Evolutionary conservation across 2,797 vertebrate species (phyloP), one percentile per base, ranked within the genome.

Genomic region (Syndactyla subalaris): DNA sequence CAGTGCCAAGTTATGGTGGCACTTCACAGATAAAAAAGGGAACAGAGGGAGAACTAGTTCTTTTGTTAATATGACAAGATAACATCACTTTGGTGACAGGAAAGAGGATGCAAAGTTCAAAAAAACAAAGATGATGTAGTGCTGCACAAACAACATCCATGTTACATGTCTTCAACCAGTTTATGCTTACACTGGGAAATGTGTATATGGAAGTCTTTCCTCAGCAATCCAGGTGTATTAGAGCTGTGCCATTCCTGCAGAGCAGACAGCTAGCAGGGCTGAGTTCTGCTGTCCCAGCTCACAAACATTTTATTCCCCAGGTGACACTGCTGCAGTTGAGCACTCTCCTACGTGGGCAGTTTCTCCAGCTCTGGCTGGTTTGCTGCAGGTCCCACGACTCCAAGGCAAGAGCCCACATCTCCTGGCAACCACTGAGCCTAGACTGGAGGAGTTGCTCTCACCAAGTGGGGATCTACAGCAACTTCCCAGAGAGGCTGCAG

Each of bases 11-110:
- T 24, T 75, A 39, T 36, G 48, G 19, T 1, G 52, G 68, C 67
- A 48, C 62, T 82, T 71, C 46, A 22, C 45, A 29, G 46, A 45
- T 45, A 15, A 18, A 70, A 75, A 82, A 74, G 55, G 75, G 51
- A 75, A 55, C n/a, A 54, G 79, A 61, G 49, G 27, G 34, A 52
- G 39, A 73, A 61, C 46, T 7, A 36, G 67, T 52, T 79, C 63
- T 63, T 55, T 45, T 57, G 29, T 49, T 75, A 36, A 34, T 52
- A 34, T n/a, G 63, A 67, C 55, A 72, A 52, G 75, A n/a, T 72
- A 79, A 72, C 89, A 73, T 67, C 76, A 67, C 72, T 82, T 46
- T 48, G 22, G 43, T 76, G 86, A 63, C 83, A 85, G 71, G 26
- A 49, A 63, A 39, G 72, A 72, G 39, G 30, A 34, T 18, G 46